phyloP scores from a whole-genome alignment of 2,797 vertebrate genomes.

The Poecilia gillii region DNA sequence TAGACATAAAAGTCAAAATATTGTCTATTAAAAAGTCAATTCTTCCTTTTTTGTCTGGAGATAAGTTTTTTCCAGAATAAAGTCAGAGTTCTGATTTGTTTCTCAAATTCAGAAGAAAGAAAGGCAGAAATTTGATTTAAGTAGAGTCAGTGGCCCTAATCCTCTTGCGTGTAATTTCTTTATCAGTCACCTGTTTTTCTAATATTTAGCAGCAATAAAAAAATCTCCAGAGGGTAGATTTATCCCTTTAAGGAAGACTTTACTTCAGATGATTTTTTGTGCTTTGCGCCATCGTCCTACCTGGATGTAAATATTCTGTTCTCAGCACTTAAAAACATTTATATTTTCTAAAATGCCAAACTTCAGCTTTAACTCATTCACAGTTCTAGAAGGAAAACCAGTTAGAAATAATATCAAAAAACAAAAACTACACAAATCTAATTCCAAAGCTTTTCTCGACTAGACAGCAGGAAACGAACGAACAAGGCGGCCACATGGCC shows the following conservation, averaged over 20 bases:
- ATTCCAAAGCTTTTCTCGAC: constrained; percentile 44
- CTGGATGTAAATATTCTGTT: background rate
- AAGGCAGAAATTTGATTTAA: no score
- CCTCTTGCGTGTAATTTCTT: background rate
- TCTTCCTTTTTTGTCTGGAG: background rate
- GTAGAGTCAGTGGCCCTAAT: background rate
- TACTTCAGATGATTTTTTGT: background rate
- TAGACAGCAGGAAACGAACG: constrained; percentile 61
- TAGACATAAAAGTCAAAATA: no score
- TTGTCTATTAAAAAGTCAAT: no score
- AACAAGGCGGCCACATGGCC: constrained; percentile 20
- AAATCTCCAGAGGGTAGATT: background rate
- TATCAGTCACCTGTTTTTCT: background rate
- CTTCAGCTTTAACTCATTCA: constrained; percentile 31
- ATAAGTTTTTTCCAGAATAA: background rate
- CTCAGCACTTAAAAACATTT: background rate
- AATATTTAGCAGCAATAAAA: background rate
- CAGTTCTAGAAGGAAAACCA: constrained; percentile 51
- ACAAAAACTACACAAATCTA: constrained; percentile 22
- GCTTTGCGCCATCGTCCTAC: background rate
- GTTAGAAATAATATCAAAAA: constrained; percentile 5
- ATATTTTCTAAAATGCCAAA: constrained; percentile 19
- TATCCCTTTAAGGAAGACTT: background rate
- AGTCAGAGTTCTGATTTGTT: background rate
- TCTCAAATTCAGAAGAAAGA: background rate